phyloP scores from a whole-genome alignment of 2,797 vertebrate genomes.

The Holocentrus rufus region DNA sequence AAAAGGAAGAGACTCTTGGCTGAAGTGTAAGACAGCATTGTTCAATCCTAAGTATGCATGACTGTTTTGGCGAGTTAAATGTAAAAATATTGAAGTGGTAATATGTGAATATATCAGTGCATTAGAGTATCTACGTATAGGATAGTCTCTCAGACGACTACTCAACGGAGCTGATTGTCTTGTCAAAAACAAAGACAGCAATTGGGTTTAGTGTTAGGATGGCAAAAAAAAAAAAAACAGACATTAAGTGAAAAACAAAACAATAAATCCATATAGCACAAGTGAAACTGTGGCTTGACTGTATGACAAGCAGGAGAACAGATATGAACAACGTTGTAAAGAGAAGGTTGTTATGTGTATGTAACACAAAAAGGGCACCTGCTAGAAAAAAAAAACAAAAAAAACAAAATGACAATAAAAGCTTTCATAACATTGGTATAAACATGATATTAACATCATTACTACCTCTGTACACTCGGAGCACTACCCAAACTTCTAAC shows the following conservation, averaged over 20 bases:
- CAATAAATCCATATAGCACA: background rate
- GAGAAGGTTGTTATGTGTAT: constrained; percentile 12
- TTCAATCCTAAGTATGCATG: constrained; percentile 70
- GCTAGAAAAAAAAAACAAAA: constrained; percentile 18
- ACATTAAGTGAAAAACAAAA: background rate
- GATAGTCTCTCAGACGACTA: constrained; percentile 64
- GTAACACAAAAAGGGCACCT: constrained; percentile 11
- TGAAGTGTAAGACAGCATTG: constrained; percentile 68
- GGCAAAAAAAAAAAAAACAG: constrained; percentile 42
- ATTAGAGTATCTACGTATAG: constrained; percentile 61
- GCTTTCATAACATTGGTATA: constrained; percentile 62
- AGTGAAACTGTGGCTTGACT: constrained; percentile 13
- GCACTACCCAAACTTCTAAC: constrained; percentile 61
- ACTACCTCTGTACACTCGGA: constrained; percentile 61
- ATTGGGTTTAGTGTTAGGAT: constrained; percentile 40
- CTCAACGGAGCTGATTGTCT: constrained; percentile 76
- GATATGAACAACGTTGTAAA: background rate
- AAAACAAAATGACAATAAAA: constrained; percentile 29
- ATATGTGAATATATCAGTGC: constrained; percentile 78
- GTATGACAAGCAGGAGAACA: constrained; percentile 20
- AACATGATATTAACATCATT: constrained; percentile 59
- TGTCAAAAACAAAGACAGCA: constrained; percentile 68
- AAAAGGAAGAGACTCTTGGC: constrained; percentile 62
- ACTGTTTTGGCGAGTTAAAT: constrained; percentile 81
- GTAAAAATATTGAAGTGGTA: constrained; percentile 43